A percentile compares a stretch with the other conserved stretches of the same genome.
phyloP scores from a whole-genome alignment of 2,797 vertebrate species.

The Malurus leucopterus region DNA sequence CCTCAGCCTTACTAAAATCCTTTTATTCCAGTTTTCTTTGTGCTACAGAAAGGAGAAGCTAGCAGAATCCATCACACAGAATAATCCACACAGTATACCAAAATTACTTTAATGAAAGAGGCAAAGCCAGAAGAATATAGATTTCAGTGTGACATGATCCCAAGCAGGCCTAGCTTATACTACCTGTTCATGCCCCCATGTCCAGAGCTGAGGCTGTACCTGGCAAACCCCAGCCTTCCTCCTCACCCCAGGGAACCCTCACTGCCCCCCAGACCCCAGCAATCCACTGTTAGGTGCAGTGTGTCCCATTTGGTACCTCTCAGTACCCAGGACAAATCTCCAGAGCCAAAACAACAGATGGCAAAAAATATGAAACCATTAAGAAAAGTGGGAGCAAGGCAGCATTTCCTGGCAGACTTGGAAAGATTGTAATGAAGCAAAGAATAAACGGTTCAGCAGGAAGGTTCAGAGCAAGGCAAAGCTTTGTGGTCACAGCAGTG shows the following conservation, averaged over 20 bases:
- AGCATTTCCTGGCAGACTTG: background rate
- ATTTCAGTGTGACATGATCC: background rate
- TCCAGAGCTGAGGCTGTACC: too few species aligned
- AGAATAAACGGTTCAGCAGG: background rate
- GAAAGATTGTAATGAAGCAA: background rate
- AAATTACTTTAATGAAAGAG: background rate
- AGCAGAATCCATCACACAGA: background rate
- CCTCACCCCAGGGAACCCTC: background rate
- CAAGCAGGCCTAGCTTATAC: background rate
- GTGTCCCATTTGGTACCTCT: background rate
- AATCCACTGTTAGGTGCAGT: rapidly evolving
- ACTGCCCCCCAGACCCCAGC: rapidly evolving
- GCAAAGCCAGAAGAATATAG: background rate
- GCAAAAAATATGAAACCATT: background rate
- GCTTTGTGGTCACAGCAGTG: background rate
- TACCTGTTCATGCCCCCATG: background rate
- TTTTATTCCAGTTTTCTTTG: background rate
- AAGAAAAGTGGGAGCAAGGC: background rate
- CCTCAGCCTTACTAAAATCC: background rate
- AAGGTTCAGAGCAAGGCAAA: background rate
- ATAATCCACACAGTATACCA: background rate
- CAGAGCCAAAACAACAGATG: rapidly evolving
- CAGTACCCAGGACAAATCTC: too few species aligned
- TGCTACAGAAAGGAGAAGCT: background rate
- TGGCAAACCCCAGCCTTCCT: background rate